These are phyloP conservation scores for Noctilio leporinus DNA, from an alignment of 2,113 vertebrate genomes.

Conservation along the genomic window DNA sequence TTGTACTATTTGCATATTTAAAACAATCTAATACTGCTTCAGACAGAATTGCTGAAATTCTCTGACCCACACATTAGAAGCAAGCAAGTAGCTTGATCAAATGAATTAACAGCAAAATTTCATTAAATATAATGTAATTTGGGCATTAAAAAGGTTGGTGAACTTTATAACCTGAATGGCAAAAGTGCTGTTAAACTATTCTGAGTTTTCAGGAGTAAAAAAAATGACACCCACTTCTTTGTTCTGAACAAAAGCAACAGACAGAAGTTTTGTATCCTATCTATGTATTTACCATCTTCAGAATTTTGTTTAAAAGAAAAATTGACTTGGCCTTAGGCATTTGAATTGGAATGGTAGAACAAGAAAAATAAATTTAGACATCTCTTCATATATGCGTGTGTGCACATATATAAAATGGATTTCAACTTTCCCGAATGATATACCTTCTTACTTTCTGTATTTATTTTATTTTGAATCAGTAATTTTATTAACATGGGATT, in stretches of 20 bases:
- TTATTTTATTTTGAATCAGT: not conserved
- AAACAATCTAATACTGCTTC: slow-evolving; percentile 21
- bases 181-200: not conserved
- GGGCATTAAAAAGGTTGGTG: slow-evolving; percentile 12
- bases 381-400: not conserved
- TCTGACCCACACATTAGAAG: slow-evolving; percentile 32
- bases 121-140: slow-evolving; percentile 34
- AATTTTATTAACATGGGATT: not conserved
- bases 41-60: slow-evolving; percentile 19
- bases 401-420: not conserved
- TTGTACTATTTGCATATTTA: not conserved
- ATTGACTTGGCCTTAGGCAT: not conserved
- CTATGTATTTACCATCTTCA: not conserved
- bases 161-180: slow-evolving; percentile 5
- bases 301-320: not conserved
- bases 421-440: not conserved
- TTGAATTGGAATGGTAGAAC: not conserved
- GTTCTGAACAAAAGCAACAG: not conserved
- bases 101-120: slow-evolving; percentile 41
- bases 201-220: not conserved
- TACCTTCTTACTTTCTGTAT: not conserved
- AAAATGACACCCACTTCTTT: not conserved
- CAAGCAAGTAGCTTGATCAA: slow-evolving; percentile 19
- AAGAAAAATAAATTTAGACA: not conserved
- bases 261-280: not conserved